phyloP scores from a whole-genome alignment of 2,797 vertebrate species.

The Fringilla coelebs region DNA sequence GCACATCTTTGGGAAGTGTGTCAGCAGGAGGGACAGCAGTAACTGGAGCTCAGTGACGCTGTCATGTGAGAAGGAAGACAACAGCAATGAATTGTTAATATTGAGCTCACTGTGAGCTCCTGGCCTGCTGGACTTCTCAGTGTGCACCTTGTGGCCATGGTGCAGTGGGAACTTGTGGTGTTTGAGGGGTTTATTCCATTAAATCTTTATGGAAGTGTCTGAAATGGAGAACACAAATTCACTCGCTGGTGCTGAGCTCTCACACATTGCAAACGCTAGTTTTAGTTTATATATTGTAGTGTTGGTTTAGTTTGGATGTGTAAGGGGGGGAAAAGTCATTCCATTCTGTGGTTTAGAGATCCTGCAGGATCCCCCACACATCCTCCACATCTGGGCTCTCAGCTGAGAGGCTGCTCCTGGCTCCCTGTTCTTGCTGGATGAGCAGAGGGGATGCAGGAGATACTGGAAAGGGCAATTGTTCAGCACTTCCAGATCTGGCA shows the following conservation, averaged over 20 bases:
- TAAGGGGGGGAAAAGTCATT: neutral
- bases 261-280: accelerated
- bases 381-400: neutral
- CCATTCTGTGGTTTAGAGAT: neutral
- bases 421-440: neutral
- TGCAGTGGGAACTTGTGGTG: neutral
- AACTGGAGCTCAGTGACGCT: neutral
- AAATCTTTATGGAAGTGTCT: neutral
- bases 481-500: neutral
- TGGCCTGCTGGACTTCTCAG: neutral
- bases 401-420: neutral
- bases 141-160: neutral
- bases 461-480: neutral
- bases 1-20: neutral
- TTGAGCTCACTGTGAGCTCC: neutral
- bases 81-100: neutral
- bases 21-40: neutral
- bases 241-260: neutral
- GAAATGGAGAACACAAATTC: neutral
- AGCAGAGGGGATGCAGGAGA: neutral
- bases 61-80: neutral
- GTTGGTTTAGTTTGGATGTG: neutral
- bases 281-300: neutral
- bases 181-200: neutral
- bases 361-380: neutral